These are phyloP conservation scores for Mactra quadrangularis DNA, from an alignment of 1,140 invertebrate species.

Conservation along the genomic window DNA sequence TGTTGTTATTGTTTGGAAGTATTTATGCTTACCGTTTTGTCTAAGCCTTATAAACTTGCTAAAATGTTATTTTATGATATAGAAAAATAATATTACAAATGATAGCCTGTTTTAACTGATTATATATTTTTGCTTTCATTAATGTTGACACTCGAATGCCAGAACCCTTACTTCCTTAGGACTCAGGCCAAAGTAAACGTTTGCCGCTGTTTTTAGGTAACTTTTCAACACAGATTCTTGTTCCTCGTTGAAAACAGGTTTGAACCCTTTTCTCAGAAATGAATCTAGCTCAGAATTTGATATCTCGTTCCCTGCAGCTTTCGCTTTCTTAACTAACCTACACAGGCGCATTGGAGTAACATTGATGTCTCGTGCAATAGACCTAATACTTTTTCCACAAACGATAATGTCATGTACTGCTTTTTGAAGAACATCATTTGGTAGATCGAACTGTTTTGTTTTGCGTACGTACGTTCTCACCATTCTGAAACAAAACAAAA, in stretches of 20 bases:
- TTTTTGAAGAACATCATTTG: neutral
- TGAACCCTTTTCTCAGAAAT: no score
- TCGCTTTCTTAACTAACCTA: conserved; percentile 12
- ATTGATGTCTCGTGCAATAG: conserved; percentile 1
- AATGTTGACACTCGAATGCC: conserved; percentile 54
- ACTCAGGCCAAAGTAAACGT: conserved; percentile 43
- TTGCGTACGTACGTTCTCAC: conserved; percentile 20
- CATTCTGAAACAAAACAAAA: conserved; percentile 33
- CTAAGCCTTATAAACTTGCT: no score
- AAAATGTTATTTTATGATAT: no score
- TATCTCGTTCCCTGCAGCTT: neutral
- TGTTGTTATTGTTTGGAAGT: no score
- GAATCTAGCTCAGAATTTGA: conserved; percentile 7
- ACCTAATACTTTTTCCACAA: conserved; percentile 3
- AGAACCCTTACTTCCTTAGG: conserved; percentile 20
- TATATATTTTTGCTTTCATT: no score
- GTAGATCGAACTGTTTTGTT: neutral
- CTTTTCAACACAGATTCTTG: conserved; percentile 32
- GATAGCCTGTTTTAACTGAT: no score
- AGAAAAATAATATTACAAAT: no score
- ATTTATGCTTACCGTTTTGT: no score
- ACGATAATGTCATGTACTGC: conserved; percentile 9
- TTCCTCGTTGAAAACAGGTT: conserved; percentile 2
- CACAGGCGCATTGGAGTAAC: neutral
- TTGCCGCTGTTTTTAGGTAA: conserved; percentile 23